Conservation (phyloP, 2,113 vertebrate species). For the Tapirus terrestris region DNA sequence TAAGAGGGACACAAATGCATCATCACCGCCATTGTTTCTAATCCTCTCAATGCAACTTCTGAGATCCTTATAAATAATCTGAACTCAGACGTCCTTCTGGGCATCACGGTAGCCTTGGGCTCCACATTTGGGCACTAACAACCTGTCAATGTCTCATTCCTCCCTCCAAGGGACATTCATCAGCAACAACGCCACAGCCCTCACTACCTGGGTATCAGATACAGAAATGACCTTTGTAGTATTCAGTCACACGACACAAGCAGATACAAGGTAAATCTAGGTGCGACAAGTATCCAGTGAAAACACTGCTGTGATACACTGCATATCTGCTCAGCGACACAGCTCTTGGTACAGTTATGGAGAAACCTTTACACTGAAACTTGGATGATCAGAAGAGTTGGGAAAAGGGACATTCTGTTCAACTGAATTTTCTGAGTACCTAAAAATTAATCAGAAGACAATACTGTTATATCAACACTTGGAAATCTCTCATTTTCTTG, state of each 20-base stretch:
- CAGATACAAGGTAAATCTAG: not conserved
- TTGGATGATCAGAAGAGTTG: not conserved
- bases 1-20: not conserved
- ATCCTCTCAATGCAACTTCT: not conserved
- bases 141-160: accelerated
- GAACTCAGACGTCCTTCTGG: no score
- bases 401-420: not conserved
- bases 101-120: not conserved
- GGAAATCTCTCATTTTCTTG: not conserved
- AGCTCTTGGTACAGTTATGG: accelerated
- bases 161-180: not conserved
- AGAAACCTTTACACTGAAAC: not conserved
- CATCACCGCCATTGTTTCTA: not conserved
- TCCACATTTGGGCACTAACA: not conserved
- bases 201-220: not conserved
- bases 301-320: not conserved
- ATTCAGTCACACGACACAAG: not conserved
- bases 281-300: accelerated
- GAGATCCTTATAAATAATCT: not conserved
- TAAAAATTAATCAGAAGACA: not conserved
- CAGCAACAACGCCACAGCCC: not conserved
- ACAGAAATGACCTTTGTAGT: not conserved
- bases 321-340: not conserved
- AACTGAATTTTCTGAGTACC: not conserved
- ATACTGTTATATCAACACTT: not conserved